These are phyloP conservation scores for Cossypha polioptera DNA, from an alignment of 2,797 vertebrate species.

Conservation along the genomic window DNA sequence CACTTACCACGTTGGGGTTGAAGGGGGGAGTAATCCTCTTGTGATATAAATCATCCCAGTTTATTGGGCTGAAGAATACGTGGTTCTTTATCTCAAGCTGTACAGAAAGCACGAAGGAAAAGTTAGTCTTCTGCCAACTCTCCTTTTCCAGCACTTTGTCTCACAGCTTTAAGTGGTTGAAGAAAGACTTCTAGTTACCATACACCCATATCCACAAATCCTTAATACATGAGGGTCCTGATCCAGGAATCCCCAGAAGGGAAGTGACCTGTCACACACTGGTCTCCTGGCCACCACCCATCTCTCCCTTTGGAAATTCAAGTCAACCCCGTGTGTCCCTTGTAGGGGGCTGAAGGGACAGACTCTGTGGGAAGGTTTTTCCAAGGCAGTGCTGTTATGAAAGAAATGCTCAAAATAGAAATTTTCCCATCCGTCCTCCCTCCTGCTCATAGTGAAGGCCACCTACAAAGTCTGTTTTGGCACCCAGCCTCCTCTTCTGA, in stretches of 20 bases:
- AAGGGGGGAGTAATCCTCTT: constrained; percentile 95
- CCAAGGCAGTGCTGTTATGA: background rate
- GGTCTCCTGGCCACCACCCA: background rate
- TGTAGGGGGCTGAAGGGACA: background rate
- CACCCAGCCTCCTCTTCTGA: constrained; percentile 88
- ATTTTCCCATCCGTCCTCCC: background rate
- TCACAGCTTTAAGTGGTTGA: background rate
- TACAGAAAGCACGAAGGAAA: background rate
- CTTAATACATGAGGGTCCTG: background rate
- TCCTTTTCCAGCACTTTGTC: background rate
- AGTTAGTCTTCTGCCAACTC: background rate
- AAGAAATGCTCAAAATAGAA: background rate
- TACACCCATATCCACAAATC: background rate
- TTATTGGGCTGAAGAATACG: constrained; percentile 91
- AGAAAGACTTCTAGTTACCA: background rate
- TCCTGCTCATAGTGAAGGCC: background rate
- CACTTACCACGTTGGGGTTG: constrained; percentile 96
- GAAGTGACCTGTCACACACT: background rate
- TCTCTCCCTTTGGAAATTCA: background rate
- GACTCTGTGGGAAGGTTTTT: background rate
- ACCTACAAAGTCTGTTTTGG: constrained; percentile 94
- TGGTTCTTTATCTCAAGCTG: constrained; percentile 97
- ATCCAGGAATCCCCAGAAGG: background rate
- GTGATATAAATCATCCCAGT: constrained; percentile 97
- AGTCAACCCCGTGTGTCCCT: background rate